Evolutionary conservation across 2,797 vertebrate species (phyloP).

Genomic region (Eulemur mongoz): DNA sequence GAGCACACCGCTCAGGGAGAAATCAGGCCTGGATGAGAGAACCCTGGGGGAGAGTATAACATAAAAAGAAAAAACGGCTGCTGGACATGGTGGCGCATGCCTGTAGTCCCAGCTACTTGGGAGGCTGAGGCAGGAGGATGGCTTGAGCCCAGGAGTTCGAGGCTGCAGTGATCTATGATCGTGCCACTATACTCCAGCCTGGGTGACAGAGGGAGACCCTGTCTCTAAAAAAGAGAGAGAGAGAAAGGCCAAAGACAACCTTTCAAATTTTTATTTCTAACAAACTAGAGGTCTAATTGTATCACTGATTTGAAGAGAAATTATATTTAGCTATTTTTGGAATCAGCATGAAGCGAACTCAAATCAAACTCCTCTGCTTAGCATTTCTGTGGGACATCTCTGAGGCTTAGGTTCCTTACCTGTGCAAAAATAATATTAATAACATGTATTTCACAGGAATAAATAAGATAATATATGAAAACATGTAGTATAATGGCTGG

Average conservation of each 20-base stretch:
- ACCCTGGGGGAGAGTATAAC: not conserved
- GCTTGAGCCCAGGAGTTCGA: too few species aligned
- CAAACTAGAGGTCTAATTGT: not conserved
- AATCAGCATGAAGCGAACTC: not conserved
- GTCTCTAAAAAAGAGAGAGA: too few species aligned
- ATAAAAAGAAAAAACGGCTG: not conserved
- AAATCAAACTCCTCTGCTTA: not conserved
- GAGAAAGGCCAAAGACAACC: not conserved
- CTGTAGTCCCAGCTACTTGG: too few species aligned
- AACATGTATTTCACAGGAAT: not conserved
- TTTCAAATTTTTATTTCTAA: not conserved
- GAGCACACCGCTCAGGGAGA: not conserved
- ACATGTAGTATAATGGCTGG: not conserved
- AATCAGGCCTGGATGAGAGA: not conserved
- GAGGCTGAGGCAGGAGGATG: too few species aligned
- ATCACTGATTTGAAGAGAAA: not conserved
- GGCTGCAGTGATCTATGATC: too few species aligned
- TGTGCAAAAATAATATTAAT: not conserved
- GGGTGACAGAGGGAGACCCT: too few species aligned
- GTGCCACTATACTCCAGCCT: too few species aligned
- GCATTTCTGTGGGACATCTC: not conserved
- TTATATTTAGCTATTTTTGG: not conserved
- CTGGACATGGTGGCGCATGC: too few species aligned
- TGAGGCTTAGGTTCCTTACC: not conserved
- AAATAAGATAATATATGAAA: not conserved